Conservation (phyloP, 1,140 invertebrate genomes). For the Monomorium pharaonis region DNA sequence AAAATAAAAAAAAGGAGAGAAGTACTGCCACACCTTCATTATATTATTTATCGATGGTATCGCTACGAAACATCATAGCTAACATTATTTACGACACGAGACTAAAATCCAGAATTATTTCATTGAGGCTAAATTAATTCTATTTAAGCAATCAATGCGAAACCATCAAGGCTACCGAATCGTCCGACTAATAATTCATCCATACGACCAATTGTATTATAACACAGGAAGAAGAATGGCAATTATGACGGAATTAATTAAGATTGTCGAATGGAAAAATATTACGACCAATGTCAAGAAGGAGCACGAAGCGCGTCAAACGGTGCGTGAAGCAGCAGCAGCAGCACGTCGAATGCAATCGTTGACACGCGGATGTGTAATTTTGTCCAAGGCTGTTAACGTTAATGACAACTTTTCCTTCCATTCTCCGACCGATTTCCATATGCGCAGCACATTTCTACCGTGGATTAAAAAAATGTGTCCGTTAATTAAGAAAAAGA, state of each 20-base stretch:
- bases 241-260: slow-evolving; percentile 5
- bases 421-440: neutral
- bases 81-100: neutral
- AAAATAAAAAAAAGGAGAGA: neutral
- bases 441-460: neutral
- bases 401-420: neutral
- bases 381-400: neutral
- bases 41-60: neutral
- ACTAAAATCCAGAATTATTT: neutral
- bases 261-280: neutral
- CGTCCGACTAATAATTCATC: neutral
- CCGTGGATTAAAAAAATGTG: neutral
- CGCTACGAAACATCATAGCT: neutral
- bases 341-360: neutral
- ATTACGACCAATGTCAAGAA: too few relatives aligned
- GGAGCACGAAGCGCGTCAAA: neutral
- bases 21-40: neutral
- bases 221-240: neutral
- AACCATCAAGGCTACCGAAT: neutral
- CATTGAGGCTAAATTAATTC: neutral
- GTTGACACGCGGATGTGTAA: neutral
- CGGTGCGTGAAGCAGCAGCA: neutral
- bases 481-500: neutral
- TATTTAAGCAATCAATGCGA: neutral
- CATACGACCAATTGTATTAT: neutral